phyloP scores from a whole-genome alignment of 2,888 invertebrate genomes.

The Eristalis intricaria region DNA sequence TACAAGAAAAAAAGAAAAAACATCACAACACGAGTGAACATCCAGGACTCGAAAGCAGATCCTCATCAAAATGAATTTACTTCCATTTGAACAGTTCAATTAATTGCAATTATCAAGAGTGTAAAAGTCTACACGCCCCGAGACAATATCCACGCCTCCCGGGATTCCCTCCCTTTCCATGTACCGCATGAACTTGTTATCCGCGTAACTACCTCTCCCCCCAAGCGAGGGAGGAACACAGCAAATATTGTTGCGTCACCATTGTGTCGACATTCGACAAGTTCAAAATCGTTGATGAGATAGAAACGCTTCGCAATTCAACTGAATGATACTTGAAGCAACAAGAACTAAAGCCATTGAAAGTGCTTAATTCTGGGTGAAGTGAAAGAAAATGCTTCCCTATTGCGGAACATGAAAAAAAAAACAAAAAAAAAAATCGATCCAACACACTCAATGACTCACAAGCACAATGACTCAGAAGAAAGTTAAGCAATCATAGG shows the following conservation, averaged over 20 bases:
- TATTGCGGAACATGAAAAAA: too few species aligned
- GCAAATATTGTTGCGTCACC: conserved; percentile 7
- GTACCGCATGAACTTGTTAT: not conserved
- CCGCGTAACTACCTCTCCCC: not conserved
- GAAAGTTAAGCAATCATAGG: too few species aligned
- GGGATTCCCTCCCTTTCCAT: not conserved
- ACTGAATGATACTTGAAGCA: conserved; percentile 6
- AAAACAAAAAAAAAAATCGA: too few species aligned
- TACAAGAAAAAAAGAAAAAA: too few species aligned
- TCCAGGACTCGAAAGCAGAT: too few species aligned
- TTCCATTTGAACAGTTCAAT: conserved; percentile 52
- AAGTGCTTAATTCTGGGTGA: not conserved
- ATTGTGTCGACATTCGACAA: conserved; percentile 21
- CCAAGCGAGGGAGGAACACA: not conserved
- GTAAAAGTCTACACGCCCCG: not conserved
- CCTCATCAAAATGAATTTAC: conserved; percentile 30
- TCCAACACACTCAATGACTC: too few species aligned
- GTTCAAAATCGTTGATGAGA: conserved; percentile 41
- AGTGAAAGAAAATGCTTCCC: too few species aligned
- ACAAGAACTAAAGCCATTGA: conserved; percentile 4
- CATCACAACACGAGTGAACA: too few species aligned
- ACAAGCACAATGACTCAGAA: too few species aligned
- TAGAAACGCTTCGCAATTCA: conserved; percentile 25
- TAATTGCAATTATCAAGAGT: conserved; percentile 41
- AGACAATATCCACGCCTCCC: conserved; percentile 21